Conservation (phyloP, 2,113 vertebrate genomes). For the Stomatorhinus ivindoensis region DNA sequence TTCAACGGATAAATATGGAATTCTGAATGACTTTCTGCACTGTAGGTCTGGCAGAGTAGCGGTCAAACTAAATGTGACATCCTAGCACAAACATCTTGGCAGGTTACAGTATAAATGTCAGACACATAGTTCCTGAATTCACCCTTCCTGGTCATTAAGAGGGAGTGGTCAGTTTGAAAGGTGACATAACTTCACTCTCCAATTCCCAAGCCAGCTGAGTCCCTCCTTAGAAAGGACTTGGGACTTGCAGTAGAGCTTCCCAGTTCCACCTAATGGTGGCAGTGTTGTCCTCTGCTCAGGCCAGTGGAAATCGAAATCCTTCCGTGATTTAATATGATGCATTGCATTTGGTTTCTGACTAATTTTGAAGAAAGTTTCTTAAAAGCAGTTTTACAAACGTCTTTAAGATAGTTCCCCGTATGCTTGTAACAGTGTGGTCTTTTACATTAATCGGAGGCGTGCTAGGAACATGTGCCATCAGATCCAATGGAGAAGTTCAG, state of each 20-base stretch:
- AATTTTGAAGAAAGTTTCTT: neutral
- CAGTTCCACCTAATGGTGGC: neutral
- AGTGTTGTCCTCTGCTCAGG: slow-evolving; percentile 4
- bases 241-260: neutral
- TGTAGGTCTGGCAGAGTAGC: neutral
- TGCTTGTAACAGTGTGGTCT: neutral
- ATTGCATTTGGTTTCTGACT: neutral
- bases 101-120: neutral
- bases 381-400: neutral
- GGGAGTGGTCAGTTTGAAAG: slow-evolving; percentile 2
- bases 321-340: neutral
- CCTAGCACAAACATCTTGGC: neutral
- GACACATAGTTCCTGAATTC: neutral
- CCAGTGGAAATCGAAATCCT: no score
- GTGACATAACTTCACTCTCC: neutral
- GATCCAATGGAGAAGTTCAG: neutral
- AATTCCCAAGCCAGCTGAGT: neutral
- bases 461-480: neutral
- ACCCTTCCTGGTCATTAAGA: neutral
- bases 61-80: neutral
- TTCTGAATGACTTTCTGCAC: neutral
- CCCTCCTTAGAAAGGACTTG: neutral
- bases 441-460: neutral
- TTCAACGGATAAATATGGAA: neutral
- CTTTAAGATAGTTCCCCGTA: neutral